phyloP scores from a whole-genome alignment of 2,888 invertebrate genomes.

The Napeogenes sylphis region DNA sequence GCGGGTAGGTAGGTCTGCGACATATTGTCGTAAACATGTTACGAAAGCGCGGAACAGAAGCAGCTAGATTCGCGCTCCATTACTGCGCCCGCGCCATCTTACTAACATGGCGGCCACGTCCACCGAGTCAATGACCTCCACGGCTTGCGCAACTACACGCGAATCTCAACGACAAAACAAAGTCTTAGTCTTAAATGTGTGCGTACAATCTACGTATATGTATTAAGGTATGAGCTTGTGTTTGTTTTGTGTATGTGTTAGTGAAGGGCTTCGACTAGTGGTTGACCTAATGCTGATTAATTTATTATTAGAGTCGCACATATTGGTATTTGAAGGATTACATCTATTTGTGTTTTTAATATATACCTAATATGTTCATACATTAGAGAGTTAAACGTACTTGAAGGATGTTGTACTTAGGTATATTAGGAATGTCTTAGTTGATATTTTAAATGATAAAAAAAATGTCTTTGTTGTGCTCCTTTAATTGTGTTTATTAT shows the following conservation, averaged over 20 bases:
- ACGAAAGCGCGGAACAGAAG: slow-evolving; percentile 65
- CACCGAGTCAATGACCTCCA: slow-evolving; percentile 74
- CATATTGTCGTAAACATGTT: slow-evolving; percentile 42
- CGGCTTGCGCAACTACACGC: slow-evolving; percentile 75
- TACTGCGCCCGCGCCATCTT: slow-evolving; percentile 49
- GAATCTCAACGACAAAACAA: slow-evolving; percentile 77
- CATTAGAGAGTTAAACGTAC: too few relatives aligned
- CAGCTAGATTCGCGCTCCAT: slow-evolving; percentile 67
- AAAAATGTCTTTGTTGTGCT: too few relatives aligned
- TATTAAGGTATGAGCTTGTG: slow-evolving; percentile 22
- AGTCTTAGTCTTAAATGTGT: slow-evolving; percentile 54
- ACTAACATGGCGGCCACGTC: slow-evolving; percentile 59
- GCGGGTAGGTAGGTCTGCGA: too few relatives aligned
- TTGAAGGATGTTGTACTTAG: too few relatives aligned
- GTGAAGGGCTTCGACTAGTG: slow-evolving; percentile 65
- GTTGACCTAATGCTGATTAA: slow-evolving; percentile 65
- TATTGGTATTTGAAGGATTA: slow-evolving; percentile 48
- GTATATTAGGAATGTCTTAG: too few relatives aligned
- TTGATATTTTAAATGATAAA: too few relatives aligned
- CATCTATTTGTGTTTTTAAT: slow-evolving; percentile 27
- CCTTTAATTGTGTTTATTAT: too few relatives aligned
- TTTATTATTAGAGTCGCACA: slow-evolving; percentile 65
- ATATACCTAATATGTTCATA: too few relatives aligned
- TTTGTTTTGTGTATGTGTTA: slow-evolving; percentile 45
- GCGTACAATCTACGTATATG: slow-evolving; percentile 28